Evolutionary conservation across 2,888 invertebrate genomes (phyloP).

Genomic region (Isoperla grammatica): DNA sequence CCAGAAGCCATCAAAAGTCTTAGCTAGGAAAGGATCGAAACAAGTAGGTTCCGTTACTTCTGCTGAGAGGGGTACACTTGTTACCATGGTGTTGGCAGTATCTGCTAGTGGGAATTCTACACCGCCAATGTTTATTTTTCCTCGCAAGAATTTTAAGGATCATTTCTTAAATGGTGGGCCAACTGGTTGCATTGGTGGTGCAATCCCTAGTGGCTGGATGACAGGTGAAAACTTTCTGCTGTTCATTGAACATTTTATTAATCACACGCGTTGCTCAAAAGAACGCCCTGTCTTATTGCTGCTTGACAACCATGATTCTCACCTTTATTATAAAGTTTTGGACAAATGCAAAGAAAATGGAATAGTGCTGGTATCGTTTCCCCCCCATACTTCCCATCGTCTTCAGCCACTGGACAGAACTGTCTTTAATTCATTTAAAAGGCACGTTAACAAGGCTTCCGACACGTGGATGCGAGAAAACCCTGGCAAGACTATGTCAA

Average conservation of each 20-base stretch:
- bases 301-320: slow-evolving; percentile 40
- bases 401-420: slow-evolving; percentile 42
- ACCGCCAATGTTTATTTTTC: no score
- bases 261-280: neutral
- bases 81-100: no score
- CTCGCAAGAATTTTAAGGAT: slow-evolving; percentile 27
- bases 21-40: no score
- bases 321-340: slow-evolving; percentile 32
- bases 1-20: no score
- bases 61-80: no score
- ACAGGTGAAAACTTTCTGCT: slow-evolving; percentile 33
- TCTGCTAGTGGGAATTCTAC: no score
- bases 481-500: slow-evolving; percentile 29
- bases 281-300: slow-evolving; percentile 32
- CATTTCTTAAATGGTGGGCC: slow-evolving; percentile 16
- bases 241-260: slow-evolving; percentile 29
- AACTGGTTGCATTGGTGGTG: slow-evolving; percentile 23
- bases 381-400: slow-evolving; percentile 41
- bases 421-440: slow-evolving; percentile 41
- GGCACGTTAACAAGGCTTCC: slow-evolving; percentile 19
- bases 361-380: slow-evolving; percentile 40
- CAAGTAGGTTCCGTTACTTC: no score
- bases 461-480: slow-evolving; percentile 26
- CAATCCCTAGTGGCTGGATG: slow-evolving; percentile 37
- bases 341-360: slow-evolving; percentile 39